Evolutionary conservation across 2,888 invertebrate genomes (phyloP).

Genomic region (Ectemnius lituratus): DNA sequence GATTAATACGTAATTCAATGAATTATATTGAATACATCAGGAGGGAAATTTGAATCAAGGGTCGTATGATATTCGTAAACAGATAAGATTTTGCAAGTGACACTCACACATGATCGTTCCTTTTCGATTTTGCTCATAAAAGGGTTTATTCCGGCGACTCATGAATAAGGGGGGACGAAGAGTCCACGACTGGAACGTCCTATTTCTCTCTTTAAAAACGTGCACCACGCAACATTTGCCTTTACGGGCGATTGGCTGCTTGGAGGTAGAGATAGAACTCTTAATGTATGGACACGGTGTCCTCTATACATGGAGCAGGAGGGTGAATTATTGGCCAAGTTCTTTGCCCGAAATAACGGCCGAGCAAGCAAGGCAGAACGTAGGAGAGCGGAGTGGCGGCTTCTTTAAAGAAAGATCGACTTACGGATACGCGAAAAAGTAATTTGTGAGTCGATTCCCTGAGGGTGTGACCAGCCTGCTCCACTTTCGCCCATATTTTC

Average conservation of each 20-base stretch:
- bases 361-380: neutral
- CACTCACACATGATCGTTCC: too few species aligned
- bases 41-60: too few species aligned
- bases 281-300: slow-evolving; percentile 34
- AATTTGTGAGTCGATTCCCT: slow-evolving; percentile 61
- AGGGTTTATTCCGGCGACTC: neutral
- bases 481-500: slow-evolving; percentile 33
- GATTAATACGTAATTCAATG: too few species aligned
- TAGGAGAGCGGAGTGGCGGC: neutral
- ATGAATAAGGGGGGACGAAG: neutral
- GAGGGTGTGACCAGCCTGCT: slow-evolving; percentile 44
- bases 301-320: slow-evolving; percentile 10
- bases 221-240: slow-evolving; percentile 42
- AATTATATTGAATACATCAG: too few species aligned
- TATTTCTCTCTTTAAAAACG: slow-evolving; percentile 18
- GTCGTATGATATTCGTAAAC: too few species aligned
- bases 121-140: neutral
- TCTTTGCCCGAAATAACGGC: slow-evolving; percentile 56
- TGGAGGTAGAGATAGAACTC: slow-evolving; percentile 28
- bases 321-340: slow-evolving; percentile 60
- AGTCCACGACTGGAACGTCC: neutral
- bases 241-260: slow-evolving; percentile 42
- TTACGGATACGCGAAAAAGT: slow-evolving; percentile 58
- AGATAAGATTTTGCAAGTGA: too few species aligned
- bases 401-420: slow-evolving; percentile 57